Base-by-base conservation (phyloP, 2,797 vertebrate genomes). In the Mus caroli region DNA sequence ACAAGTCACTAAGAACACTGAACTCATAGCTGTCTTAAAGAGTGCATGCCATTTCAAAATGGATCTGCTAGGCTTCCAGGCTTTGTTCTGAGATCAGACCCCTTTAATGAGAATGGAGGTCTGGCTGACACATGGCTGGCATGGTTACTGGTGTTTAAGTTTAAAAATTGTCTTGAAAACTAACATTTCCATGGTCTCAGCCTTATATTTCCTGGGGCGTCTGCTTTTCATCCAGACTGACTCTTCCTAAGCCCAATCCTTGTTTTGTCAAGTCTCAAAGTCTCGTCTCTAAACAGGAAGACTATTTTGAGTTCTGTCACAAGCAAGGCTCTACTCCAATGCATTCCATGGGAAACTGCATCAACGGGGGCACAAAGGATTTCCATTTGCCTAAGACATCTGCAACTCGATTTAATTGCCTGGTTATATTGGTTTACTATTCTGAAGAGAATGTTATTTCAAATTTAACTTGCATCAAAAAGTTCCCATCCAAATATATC, bases 371-470 rank as follows among this genome's bases (percentile, higher is more conserved):
- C 34, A 17, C 24, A 88, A 86, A 14, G 69, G 28, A 5, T 64
- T 90, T 84, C 50, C 24, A 12, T 94, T 93, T 87, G 88, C 76
- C 50, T 60, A 56, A 90, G 56, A 95, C 90, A 46, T 56, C 11
- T 79, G 19, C 88, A 46, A 93, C 67, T 90, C 54, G 4, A 20
- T 94, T 78, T 94, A 56, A 24, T 83, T 89, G 54, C 34, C 43
- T 92, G 58, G n/a, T 10, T 90, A 10, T 40, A 13, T 67, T 87
- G 37, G 75, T 93, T 94, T 95, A 88, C 92, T 94, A 79, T 93
- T 94, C 92, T 94, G 88, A 92, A 58, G 88, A 83, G 62, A 95
- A 92, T 78, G 78, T 46, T 86, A 71, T 88, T 94, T 97, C 62
- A 95, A 92, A 50, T 76, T 17, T 92, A 91, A 82, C 94, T 96